A percentile compares a stretch with the other conserved stretches of the same genome.
phyloP scores from a whole-genome alignment of 64 coral and sea anemone genomes.

The Catalaphyllia jardinei region DNA sequence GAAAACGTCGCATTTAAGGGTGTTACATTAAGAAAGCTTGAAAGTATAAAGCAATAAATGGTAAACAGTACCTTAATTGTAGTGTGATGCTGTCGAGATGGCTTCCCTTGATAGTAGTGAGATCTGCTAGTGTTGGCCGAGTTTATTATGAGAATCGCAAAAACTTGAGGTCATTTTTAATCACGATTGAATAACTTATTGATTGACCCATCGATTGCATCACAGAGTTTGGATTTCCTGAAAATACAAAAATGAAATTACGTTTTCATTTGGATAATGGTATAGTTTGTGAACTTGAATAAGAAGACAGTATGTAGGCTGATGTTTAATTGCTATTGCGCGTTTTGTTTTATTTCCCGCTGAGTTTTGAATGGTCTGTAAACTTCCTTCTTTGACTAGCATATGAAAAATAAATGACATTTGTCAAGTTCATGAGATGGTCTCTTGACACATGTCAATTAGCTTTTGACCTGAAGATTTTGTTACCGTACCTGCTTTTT shows the following conservation, averaged over 20 bases:
- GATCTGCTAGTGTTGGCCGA: not conserved
- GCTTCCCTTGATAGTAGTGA: not conserved
- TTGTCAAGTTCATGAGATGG: conserved; percentile 3
- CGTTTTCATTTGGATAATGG: not conserved
- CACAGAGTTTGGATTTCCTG: not conserved
- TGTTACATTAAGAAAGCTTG: too few species aligned
- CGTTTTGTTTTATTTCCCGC: not conserved
- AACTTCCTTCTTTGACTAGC: not conserved
- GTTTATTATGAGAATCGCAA: not conserved
- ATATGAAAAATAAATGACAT: conserved; percentile 14
- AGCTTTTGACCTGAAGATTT: not conserved
- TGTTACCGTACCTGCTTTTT: not conserved
- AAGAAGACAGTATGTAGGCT: too few species aligned
- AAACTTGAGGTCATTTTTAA: conserved; percentile 30
- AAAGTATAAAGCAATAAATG: too few species aligned
- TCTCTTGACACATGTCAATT: conserved; percentile 9
- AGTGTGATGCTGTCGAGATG: not conserved
- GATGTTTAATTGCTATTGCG: too few species aligned
- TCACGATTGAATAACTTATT: conserved; percentile 1
- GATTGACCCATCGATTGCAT: not conserved
- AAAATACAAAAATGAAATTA: not conserved
- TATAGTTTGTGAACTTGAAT: too few species aligned
- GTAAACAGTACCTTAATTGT: conserved; percentile 7
- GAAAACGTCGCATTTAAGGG: not conserved
- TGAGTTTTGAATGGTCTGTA: not conserved